Evolutionary conservation across 2,113 vertebrate genomes (phyloP).

Genomic region (Lampris incognitus): DNA sequence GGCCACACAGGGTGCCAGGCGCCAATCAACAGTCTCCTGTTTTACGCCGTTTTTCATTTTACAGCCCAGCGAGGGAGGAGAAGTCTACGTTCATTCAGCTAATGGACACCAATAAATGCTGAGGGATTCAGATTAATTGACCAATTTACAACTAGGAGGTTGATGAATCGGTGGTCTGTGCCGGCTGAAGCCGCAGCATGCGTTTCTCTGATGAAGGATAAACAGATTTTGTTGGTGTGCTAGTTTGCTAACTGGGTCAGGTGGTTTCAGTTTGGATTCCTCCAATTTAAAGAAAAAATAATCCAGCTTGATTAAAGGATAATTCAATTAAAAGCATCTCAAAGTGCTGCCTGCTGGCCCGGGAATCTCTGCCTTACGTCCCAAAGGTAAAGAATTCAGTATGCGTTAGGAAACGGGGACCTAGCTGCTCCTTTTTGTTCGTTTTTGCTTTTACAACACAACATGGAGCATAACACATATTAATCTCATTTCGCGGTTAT

Average conservation of each 20-base stretch:
- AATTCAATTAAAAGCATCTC: no score
- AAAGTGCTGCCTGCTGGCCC: no score
- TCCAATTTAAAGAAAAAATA: no score
- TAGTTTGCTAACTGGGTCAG: slow-evolving; percentile 29
- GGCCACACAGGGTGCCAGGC: slow-evolving; percentile 79
- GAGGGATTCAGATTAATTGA: slow-evolving; percentile 75
- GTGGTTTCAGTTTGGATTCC: slow-evolving; percentile 39
- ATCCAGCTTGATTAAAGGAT: no score
- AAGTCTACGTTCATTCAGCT: slow-evolving; percentile 74
- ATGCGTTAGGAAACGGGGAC: no score
- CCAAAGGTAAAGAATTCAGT: no score
- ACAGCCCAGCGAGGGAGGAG: slow-evolving; percentile 66
- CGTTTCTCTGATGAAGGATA: background rate
- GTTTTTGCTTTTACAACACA: no score
- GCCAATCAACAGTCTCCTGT: slow-evolving; percentile 73
- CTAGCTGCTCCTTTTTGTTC: no score
- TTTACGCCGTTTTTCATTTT: slow-evolving; percentile 69
- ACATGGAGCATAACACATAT: no score
- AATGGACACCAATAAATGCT: slow-evolving; percentile 67
- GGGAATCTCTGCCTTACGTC: no score
- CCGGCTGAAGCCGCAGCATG: slow-evolving; percentile 23
- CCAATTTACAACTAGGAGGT: slow-evolving; percentile 55
- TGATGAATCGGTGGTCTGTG: slow-evolving; percentile 48
- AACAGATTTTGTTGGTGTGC: background rate
- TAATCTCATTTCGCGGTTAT: no score